Percentiles rank a stretch among this genome's conserved stretches.
Conservation (phyloP, 2,888 invertebrate genomes). For the Slavum lentiscoides region DNA sequence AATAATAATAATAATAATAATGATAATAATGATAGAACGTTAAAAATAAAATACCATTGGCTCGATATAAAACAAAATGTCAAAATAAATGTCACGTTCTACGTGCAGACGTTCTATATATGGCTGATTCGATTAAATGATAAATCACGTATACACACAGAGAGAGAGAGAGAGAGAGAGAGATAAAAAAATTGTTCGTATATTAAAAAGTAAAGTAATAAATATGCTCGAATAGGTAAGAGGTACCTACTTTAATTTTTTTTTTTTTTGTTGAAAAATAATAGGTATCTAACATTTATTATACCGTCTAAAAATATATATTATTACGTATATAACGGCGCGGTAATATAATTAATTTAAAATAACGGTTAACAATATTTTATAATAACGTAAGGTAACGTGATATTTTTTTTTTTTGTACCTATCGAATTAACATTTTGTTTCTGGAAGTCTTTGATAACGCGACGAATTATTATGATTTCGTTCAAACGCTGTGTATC, state of each 20-base stretch:
- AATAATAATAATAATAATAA: background rate
- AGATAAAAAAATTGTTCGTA: background rate
- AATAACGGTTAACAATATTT: background rate
- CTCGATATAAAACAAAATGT: background rate
- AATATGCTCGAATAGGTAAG: background rate
- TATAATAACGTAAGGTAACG: background rate
- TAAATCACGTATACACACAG: slow-evolving; percentile 28
- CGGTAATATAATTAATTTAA: background rate
- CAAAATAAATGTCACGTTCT: slow-evolving; percentile 32
- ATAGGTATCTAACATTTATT: no score
- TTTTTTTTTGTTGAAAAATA: no score
- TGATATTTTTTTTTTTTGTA: background rate
- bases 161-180: no score
- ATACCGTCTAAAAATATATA: background rate
- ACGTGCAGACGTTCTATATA: background rate
- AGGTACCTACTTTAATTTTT: background rate
- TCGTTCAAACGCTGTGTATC: background rate
- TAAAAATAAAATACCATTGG: slow-evolving; percentile 12
- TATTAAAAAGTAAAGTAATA: slow-evolving; percentile 6
- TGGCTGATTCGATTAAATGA: slow-evolving; percentile 1
- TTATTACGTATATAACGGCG: background rate
- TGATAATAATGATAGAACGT: background rate
- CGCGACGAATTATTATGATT: background rate
- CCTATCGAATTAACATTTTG: background rate
- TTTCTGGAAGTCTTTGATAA: background rate